Base-by-base conservation (phyloP, 2,113 vertebrate genomes). In the Boulengeromyrus knoepffleri region DNA sequence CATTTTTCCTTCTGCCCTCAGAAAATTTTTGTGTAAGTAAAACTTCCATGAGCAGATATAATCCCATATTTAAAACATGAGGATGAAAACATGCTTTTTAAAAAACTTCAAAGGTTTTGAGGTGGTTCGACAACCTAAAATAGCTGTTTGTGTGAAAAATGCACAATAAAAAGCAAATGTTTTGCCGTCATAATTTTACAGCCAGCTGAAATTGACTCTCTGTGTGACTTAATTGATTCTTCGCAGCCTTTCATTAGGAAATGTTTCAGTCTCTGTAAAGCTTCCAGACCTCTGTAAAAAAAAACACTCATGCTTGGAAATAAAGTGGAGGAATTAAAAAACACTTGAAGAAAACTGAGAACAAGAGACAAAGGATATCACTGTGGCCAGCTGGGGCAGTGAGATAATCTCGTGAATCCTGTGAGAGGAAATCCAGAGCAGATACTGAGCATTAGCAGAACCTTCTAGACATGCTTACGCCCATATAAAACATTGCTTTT, bases 151-250 rank as follows among this genome's bases (percentile, higher is more conserved):
- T 24, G 83, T n/a, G 45, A 85, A 24, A 84, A 47, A 24, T 12
- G 42, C 45, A 85, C 17, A 10, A 21, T 47, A 47, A 47, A 13
- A 27, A 85, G 6, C 19, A 12, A 85, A 85, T 47, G 21, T 85
- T 42, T 46, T 46, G 77, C 2, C 7, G n/a, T 46, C 24, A 8
- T 12, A 74, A 50, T 46, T 90, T 90, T 39, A 56, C 5, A 62
- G 53, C 52, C 42, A 56, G n/a, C 83, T 70, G 89, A 58, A n/a
- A 45, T 10, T 85, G 36, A n/a, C 15, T 66, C 77, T 90, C 45
- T 13, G 85, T n/a, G 47, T 10, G 27, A 15, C 70, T 88, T 88
- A 88, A 90, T 90, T 90, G 89, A 90, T 90, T 90, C 85, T 88
- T 88, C 62, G 45, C 85, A 53, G 70, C 50, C 80, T 49, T 90